Base-by-base conservation (phyloP, 92 coral and sea anemone genomes). In the Bergia sp. region DNA sequence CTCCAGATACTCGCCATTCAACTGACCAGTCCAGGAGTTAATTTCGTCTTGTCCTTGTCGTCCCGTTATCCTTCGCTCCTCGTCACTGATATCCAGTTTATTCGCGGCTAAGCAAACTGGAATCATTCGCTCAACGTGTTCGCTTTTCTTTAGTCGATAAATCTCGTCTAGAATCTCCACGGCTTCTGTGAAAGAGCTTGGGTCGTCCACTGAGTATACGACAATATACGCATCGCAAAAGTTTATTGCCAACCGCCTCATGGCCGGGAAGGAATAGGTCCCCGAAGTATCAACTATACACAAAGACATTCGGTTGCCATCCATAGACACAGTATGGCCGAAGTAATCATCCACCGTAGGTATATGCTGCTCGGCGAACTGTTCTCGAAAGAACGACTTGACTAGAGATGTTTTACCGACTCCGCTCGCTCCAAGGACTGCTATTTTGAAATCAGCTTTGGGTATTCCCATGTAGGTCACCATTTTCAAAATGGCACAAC, bases 221-320 rank as follows among this genome's bases (percentile, higher is more conserved):
- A 95, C 96, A 18, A 93, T 89, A 36, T 92, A 95, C 12, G 93
- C 98, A 12, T 95, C 93, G 82, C 98, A 92, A 37, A 82, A 79
- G 29, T 90, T 86, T 16, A 95, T 85, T 4, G 98, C 96, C 16
- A 95, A 85, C 38, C 77, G 86, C 41, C 95, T 88, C 98, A 95
- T 95, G 36, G 90, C 98, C 6, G 98, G 98, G 47, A 95, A 95
- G 4, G 91, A 39, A 39, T 95, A 90, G 10, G 95, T 93, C 39
- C 95, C 98, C 2, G 96, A 94, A 2, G 98, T 95, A 61, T 95
- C 98, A 58, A 92, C 93, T 39, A 95, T 86, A 64, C 98, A 92
- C 43, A 94, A 58, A 7, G 92, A 88, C 37, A 61, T 58, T 41
- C 80, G 84, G 5, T 77, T 65, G 11, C 96, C 96, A 21, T 95